Evolutionary conservation across 2,113 vertebrate genomes (phyloP).

Genomic region (Opisthocomus hoazin): DNA sequence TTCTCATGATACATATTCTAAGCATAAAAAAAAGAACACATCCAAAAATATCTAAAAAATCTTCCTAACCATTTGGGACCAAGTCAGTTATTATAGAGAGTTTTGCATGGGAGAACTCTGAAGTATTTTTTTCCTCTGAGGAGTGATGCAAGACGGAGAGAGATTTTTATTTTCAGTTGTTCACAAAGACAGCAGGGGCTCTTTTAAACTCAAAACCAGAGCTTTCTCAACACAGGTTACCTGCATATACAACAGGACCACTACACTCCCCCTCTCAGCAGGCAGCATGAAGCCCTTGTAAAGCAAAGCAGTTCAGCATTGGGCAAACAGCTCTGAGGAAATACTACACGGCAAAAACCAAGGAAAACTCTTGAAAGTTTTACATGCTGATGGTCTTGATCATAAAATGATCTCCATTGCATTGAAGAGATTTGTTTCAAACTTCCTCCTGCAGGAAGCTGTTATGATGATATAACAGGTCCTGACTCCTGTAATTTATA

Average conservation of each 20-base stretch:
- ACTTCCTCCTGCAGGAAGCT: neutral
- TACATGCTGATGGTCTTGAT: neutral
- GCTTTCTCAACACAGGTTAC: neutral
- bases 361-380: neutral
- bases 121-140: neutral
- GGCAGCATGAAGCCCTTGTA: neutral
- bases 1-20: neutral
- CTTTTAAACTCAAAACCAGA: neutral
- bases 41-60: neutral
- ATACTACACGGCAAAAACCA: neutral
- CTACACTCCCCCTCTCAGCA: neutral
- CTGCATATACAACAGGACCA: neutral
- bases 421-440: conserved; percentile 38
- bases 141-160: neutral
- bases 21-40: neutral
- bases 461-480: conserved; percentile 9
- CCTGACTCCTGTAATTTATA: conserved; percentile 17
- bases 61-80: neutral
- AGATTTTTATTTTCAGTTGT: neutral
- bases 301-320: neutral
- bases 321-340: neutral
- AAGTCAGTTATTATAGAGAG: neutral
- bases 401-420: neutral
- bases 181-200: neutral
- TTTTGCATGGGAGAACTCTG: neutral